Evolutionary conservation across 2,113 vertebrate genomes (phyloP).

Genomic region (Pituophis catenifer): DNA sequence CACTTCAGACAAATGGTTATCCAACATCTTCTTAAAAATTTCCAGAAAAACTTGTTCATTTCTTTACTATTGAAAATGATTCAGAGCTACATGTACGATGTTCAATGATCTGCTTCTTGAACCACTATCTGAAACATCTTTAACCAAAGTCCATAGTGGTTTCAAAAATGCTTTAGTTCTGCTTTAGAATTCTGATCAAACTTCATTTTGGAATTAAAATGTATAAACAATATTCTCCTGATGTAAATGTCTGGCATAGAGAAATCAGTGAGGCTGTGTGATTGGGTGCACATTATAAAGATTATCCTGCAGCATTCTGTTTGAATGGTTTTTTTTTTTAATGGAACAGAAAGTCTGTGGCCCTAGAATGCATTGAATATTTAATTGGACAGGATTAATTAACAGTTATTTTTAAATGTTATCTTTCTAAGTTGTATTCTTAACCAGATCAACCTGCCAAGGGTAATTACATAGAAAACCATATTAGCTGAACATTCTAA

Average conservation of each 20-base stretch:
- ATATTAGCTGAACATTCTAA: constrained; percentile 46
- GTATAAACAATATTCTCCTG: constrained; percentile 26
- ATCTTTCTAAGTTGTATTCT: constrained; percentile 46
- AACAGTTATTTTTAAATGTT: constrained; percentile 41
- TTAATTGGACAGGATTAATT: constrained; percentile 23
- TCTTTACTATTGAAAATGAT: background rate
- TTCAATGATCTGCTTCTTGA: constrained; percentile 49
- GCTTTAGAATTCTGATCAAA: constrained; percentile 47
- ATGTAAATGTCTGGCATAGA: constrained; percentile 37
- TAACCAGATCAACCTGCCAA: constrained; percentile 60
- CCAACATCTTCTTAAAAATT: too few relatives aligned
- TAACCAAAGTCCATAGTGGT: constrained; percentile 31
- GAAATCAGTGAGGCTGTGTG: constrained; percentile 46
- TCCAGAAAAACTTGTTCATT: background rate
- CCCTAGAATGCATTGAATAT: constrained; percentile 37
- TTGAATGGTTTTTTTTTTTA: constrained; percentile 46
- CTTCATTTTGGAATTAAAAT: constrained; percentile 45
- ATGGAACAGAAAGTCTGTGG: constrained; percentile 34
- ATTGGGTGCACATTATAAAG: constrained; percentile 48
- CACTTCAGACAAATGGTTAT: too few relatives aligned
- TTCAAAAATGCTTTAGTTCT: constrained; percentile 30
- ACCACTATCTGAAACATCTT: constrained; percentile 38
- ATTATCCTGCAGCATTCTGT: constrained; percentile 60
- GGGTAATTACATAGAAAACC: constrained; percentile 32
- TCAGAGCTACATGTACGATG: constrained; percentile 27